Evolutionary conservation across 2,113 vertebrate genomes (phyloP).

Genomic region (Galeopterus variegatus): DNA sequence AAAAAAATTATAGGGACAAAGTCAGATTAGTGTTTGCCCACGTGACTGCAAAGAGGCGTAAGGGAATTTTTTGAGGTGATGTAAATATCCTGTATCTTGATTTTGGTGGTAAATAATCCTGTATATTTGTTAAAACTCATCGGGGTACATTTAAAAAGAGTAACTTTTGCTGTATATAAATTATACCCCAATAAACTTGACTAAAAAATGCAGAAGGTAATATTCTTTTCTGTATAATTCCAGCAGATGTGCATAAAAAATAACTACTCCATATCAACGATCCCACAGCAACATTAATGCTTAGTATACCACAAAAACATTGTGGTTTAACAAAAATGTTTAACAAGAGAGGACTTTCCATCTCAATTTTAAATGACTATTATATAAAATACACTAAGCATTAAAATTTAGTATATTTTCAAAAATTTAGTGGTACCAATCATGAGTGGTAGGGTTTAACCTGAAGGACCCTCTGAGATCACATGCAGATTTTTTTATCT

Average conservation of each 20-base stretch:
- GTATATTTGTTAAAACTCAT: neutral
- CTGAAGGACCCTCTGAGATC: neutral
- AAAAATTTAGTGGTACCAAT: neutral
- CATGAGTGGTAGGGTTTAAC: neutral
- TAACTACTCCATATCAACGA: slow-evolving; percentile 17
- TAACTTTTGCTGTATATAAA: neutral
- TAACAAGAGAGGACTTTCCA: neutral
- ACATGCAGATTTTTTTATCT: neutral
- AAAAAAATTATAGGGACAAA: neutral
- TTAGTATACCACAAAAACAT: slow-evolving; percentile 16
- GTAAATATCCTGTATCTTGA: neutral
- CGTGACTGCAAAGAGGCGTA: neutral
- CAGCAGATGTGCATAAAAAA: slow-evolving; percentile 11
- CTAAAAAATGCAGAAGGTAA: neutral
- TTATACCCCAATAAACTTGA: neutral
- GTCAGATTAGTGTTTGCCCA: neutral
- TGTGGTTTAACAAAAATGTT: slow-evolving; percentile 25
- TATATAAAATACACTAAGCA: slow-evolving; percentile 25
- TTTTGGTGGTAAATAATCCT: neutral
- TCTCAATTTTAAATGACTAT: slow-evolving; percentile 52
- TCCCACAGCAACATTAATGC: neutral
- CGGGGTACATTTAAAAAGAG: neutral
- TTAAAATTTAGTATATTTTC: neutral
- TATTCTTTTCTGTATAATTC: slow-evolving; percentile 50
- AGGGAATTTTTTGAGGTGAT: neutral